Conservation (phyloP, 2,888 invertebrate genomes). For the Eupithecia tripunctaria region DNA sequence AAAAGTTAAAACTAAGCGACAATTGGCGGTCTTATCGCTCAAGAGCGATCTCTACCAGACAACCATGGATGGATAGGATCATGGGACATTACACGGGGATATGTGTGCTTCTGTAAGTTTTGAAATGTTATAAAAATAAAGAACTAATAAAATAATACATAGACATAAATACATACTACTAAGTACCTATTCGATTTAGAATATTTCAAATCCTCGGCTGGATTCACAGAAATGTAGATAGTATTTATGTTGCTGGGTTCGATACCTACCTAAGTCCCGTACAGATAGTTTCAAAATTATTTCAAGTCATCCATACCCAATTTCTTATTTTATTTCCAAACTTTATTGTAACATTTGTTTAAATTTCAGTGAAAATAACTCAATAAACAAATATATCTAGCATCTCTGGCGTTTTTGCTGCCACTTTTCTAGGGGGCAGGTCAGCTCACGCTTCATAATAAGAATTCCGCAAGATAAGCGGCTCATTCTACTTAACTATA, state of each 20-base stretch:
- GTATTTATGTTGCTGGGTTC: too few species aligned
- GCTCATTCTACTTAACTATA: constrained; percentile 55
- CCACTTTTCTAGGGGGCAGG: constrained; percentile 21
- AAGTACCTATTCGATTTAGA: background rate
- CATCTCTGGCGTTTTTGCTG: background rate
- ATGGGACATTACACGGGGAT: too few species aligned
- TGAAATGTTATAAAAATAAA: too few species aligned
- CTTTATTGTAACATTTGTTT: background rate
- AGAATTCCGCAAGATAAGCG: constrained; percentile 62
- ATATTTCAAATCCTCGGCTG: background rate
- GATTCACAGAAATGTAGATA: too few species aligned
- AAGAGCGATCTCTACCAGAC: too few species aligned
- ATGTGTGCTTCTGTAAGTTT: too few species aligned
- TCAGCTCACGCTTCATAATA: constrained; percentile 60
- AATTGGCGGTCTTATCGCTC: too few species aligned
- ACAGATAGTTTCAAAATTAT: background rate
- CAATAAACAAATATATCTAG: background rate
- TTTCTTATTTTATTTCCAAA: background rate
- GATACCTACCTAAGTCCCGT: background rate
- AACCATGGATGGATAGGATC: too few species aligned
- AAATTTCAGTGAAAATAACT: background rate
- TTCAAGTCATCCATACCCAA: background rate
- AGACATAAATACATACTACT: too few species aligned
- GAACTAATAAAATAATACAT: too few species aligned
- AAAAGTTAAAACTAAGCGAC: too few species aligned